These are phyloP conservation scores for Monopis laevigella DNA, from an alignment of 2,888 invertebrate species.

Conservation along the genomic window DNA sequence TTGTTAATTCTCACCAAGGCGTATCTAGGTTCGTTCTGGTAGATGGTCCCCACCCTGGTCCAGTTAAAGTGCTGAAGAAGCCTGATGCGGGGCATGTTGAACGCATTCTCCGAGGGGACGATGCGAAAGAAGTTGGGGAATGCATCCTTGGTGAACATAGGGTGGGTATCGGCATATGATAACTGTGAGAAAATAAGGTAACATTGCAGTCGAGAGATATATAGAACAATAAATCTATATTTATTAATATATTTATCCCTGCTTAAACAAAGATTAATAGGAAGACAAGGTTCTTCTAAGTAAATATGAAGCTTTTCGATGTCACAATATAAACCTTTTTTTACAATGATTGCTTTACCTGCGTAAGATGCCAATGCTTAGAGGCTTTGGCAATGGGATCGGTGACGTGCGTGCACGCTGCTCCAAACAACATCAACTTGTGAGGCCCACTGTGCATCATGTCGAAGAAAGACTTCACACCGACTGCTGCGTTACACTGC, in stretches of 20 bases:
- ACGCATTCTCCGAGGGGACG: slow-evolving; percentile 95
- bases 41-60: slow-evolving; percentile 96
- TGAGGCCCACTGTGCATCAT: slow-evolving; percentile 95
- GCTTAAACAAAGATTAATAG: no score
- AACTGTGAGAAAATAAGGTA: slow-evolving; percentile 64
- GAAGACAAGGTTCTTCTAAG: no score
- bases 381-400: slow-evolving; percentile 97
- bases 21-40: slow-evolving; percentile 94
- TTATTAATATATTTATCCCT: no score
- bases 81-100: slow-evolving; percentile 90
- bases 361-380: slow-evolving; percentile 96
- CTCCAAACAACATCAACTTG: slow-evolving; percentile 95
- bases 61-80: slow-evolving; percentile 94
- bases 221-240: no score
- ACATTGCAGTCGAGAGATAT: no score
- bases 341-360: no score
- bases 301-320: no score
- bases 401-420: slow-evolving; percentile 95
- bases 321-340: no score
- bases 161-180: slow-evolving; percentile 97
- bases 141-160: slow-evolving; percentile 92
- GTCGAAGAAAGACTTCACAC: slow-evolving; percentile 94
- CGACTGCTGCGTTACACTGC: slow-evolving; percentile 94
- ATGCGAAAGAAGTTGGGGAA: slow-evolving; percentile 98
- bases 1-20: slow-evolving; percentile 88